Evolutionary conservation across 2,113 vertebrate species (phyloP).

Genomic region (Herpailurus yagouaroundi): DNA sequence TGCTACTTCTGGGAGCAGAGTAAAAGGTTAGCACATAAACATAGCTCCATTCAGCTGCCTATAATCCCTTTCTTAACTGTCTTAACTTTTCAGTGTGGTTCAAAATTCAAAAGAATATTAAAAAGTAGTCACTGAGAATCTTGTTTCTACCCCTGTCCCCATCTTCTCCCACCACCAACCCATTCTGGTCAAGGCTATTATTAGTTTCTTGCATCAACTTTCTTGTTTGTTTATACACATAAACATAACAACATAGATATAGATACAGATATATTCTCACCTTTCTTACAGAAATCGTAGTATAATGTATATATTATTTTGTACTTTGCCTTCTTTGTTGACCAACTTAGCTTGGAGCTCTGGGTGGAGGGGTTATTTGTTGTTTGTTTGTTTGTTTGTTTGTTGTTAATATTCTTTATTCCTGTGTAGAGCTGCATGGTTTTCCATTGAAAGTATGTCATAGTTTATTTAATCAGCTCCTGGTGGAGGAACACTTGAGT

Average conservation of each 20-base stretch:
- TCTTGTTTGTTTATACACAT: background rate
- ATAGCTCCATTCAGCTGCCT: background rate
- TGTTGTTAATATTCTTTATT: background rate
- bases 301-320: background rate
- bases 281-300: background rate
- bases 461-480: background rate
- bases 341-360: background rate
- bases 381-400: background rate
- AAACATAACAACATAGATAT: background rate
- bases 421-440: background rate
- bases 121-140: background rate
- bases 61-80: background rate
- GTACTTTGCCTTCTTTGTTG: background rate
- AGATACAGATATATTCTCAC: background rate
- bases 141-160: background rate
- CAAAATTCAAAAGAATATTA: slow-evolving; percentile 24
- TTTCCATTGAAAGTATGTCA: background rate
- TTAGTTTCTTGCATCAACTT: background rate
- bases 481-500: background rate
- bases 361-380: background rate
- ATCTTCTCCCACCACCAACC: background rate
- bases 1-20: background rate
- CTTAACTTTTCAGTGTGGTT: background rate
- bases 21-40: background rate
- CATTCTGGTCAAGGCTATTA: background rate